A percentile compares a stretch with the other conserved stretches of the same genome.
Evolutionary conservation across 2,888 invertebrate species (phyloP).

Genomic region (Unio pictorum): DNA sequence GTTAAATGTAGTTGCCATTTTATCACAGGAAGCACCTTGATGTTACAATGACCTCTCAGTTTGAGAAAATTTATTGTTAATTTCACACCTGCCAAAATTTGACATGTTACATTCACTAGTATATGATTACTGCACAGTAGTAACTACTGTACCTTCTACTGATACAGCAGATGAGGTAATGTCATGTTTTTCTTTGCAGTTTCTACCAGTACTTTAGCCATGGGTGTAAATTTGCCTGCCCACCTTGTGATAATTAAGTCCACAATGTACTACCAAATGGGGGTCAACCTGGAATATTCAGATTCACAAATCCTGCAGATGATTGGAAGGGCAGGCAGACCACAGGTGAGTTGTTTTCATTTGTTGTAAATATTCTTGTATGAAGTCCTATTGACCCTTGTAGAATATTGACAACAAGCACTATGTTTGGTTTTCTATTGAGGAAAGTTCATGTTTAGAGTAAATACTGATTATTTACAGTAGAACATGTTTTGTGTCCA

Average conservation of each 20-base stretch:
- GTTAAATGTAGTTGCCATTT: no score
- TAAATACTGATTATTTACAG: no score
- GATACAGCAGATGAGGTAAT: not conserved
- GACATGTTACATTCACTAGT: no score
- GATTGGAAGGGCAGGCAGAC: slow-evolving; percentile 87
- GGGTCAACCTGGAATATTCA: slow-evolving; percentile 80
- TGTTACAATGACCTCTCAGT: no score
- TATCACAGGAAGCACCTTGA: no score
- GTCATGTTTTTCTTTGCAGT: slow-evolving; percentile 47
- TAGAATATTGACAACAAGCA: no score
- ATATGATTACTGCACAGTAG: no score
- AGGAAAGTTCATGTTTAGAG: no score
- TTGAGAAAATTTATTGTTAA: no score
- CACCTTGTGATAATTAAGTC: slow-evolving; percentile 87
- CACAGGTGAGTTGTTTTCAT: slow-evolving; percentile 69
- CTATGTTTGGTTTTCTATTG: no score
- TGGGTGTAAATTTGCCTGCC: slow-evolving; percentile 89
- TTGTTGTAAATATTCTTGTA: not conserved
- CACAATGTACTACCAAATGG: slow-evolving; percentile 81
- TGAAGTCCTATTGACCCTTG: not conserved
- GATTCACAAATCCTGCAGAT: slow-evolving; percentile 85
- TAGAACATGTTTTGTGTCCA: no score
- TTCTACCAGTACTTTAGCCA: slow-evolving; percentile 76
- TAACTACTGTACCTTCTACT: not conserved
- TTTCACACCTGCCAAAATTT: no score